Base-by-base conservation (phyloP, 2,888 invertebrate genomes). In the Polymixis lichenea region DNA sequence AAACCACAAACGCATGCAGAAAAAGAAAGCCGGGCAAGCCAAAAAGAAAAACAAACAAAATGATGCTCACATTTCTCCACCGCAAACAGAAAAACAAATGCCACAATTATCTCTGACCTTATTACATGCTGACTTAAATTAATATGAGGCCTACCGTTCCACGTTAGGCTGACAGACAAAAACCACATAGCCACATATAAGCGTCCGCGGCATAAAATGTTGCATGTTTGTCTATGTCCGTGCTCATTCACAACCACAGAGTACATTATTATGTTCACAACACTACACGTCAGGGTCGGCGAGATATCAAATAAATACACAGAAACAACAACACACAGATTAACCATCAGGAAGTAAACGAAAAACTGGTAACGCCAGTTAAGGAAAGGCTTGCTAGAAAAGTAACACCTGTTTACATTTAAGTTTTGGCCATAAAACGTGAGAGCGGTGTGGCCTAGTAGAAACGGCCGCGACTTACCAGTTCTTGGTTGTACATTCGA, bases 71-170 rank as follows among this genome's bases (percentile, higher is more conserved):
- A 72, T 82, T 71, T 86, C 71, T 72, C 43, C 56, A 68, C 64
- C 70, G 46, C 70, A 62, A 77, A 75, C 32, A 75, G 77, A 75
- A 75, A 75, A 78, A 77, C 74, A 80, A 78, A 76, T 78, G 72
- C 75, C 62, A 67, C 71, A 67, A 86, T 78, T 79, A 67, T 78
- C 78, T 71, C 77, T 78, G 77, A 77, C 79, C 79, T 80, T 73
- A 87, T 80, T 86, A 81, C 70, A 81, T 75, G 69, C 78, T 79
- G 75, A 76, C 77, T 85, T 83, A 71, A 83, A 83, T 83, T 78
- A 86, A 88, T 80, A 84, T 70, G 62, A 80, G 72, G 80, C 76
- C 73, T 83, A 82, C 73, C 55, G 62, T 74, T 82, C 69, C 62
- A 67, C 76, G 77, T 87, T 76, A 73, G 60, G 51, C 75, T 78